Conservation (phyloP, 2,113 vertebrate species). For the Nymphicus hollandicus region DNA sequence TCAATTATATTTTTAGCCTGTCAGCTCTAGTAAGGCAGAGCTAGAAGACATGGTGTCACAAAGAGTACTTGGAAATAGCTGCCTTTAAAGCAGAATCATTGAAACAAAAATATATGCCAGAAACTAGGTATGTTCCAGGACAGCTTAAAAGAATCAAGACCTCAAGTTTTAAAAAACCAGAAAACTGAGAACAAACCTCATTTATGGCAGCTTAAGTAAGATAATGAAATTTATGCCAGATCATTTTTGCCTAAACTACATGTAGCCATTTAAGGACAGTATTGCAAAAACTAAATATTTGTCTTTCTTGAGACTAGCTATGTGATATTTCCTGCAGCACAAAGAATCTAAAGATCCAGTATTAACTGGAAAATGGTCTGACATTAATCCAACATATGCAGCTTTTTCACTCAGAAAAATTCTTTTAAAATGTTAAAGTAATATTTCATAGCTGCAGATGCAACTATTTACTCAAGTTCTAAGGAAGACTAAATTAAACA, state of each 20-base stretch:
- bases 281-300: conserved; percentile 60
- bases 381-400: neutral
- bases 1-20: neutral
- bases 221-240: neutral
- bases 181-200: neutral
- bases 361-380: neutral
- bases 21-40: neutral
- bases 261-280: conserved; percentile 44
- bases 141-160: neutral
- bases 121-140: neutral
- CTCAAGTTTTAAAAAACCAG: neutral
- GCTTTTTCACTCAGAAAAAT: neutral
- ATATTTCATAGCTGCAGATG: neutral
- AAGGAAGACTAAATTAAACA: neutral
- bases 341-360: conserved; percentile 6
- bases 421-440: conserved; percentile 3
- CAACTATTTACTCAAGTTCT: neutral
- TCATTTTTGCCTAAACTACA: neutral
- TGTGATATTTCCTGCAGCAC: conserved; percentile 44
- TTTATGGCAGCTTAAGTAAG: neutral
- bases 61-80: neutral
- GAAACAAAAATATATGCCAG: neutral
- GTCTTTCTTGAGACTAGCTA: conserved; percentile 23
- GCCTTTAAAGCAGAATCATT: neutral
- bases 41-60: neutral